Evolutionary conservation across 1,140 invertebrate genomes (phyloP).

Genomic region (Bombus superbus): DNA sequence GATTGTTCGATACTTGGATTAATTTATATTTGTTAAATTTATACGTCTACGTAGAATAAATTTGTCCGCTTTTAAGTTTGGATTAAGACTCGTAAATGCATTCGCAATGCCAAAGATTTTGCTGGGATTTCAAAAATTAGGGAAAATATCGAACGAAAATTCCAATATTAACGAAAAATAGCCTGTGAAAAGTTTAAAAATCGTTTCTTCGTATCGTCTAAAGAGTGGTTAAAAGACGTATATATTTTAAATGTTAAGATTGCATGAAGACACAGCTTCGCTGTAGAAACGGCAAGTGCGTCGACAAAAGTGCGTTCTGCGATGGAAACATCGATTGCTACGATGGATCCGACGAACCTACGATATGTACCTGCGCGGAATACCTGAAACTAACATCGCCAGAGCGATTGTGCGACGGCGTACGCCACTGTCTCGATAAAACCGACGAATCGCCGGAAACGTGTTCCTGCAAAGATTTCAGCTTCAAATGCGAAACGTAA

Average conservation of each 20-base stretch:
- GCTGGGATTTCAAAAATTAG: too few species aligned
- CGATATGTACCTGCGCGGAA: slow-evolving; percentile 85
- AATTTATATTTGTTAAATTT: too few species aligned
- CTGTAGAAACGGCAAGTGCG: slow-evolving; percentile 87
- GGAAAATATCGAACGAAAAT: too few species aligned
- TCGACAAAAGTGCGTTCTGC: slow-evolving; percentile 87
- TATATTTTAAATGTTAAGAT: slow-evolving; percentile 75
- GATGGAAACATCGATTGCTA: slow-evolving; percentile 87
- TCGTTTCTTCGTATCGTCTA: too few species aligned
- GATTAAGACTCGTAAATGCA: too few species aligned
- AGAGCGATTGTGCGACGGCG: slow-evolving; percentile 89
- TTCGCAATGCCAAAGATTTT: too few species aligned
- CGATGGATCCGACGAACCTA: slow-evolving; percentile 89
- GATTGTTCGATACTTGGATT: too few species aligned
- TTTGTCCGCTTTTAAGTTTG: too few species aligned
- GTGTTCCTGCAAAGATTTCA: slow-evolving; percentile 85
- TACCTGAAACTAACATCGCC: slow-evolving; percentile 87
- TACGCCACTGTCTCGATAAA: slow-evolving; percentile 90
- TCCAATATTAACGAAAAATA: too few species aligned
- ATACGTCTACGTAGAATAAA: too few species aligned
- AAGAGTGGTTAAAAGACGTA: not conserved
- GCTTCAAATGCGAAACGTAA: slow-evolving; percentile 83
- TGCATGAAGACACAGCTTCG: slow-evolving; percentile 85
- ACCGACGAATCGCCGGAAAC: slow-evolving; percentile 88
- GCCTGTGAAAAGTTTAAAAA: too few species aligned